Base-by-base conservation (phyloP, 1,140 invertebrate genomes). In the Monochamus saltuarius region DNA sequence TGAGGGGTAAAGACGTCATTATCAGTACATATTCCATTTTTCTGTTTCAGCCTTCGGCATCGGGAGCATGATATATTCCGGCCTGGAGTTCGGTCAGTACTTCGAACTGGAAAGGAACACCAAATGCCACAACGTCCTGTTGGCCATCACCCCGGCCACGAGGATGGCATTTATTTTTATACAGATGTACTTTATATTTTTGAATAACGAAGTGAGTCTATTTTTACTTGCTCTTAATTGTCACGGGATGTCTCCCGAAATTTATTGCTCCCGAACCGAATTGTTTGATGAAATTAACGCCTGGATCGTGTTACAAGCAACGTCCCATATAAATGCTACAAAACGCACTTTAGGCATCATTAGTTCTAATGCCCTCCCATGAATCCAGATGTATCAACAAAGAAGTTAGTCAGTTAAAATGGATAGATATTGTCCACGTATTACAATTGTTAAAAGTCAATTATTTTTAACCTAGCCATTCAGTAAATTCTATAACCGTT, bases 141-240 rank as follows among this genome's bases (percentile, higher is more conserved):
- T 94, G 36, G 92, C 91, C 0, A 72, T 96, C 8, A 95, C 92
- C 0, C 93, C 94, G 0, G 88, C 89, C 4, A 90, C 91, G 0
- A 80, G 92, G 62, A 94, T 96, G 91, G 88, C 90, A 51, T 97
- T 96, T 81, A 95, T 94, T 68, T 96, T 97, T 77, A 92, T 95
- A 70, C 94, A 97, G 78, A 95, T 96, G 88, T 97, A 96, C 79
- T 97, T 96, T 80, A 95, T 97, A 76, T 97, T 97, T 79, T 54
- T 76, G 37, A 76, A 75, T 72, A 79, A 78, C 75, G 79, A 77
- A 73, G 77, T 80, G 66, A 76, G 70, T 64, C 22, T 29, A 29
- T 42, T 42, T 42, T 42, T 42, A 16, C 39, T 22, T 47, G 11
- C 19, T 29, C 22, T 29, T 29, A 29, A 29, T 29, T 29, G 11